Evolutionary conservation across 2,888 invertebrate genomes (phyloP), one percentile per base, ranked within the genome.

Genomic region (Sabellastarte sp.): DNA sequence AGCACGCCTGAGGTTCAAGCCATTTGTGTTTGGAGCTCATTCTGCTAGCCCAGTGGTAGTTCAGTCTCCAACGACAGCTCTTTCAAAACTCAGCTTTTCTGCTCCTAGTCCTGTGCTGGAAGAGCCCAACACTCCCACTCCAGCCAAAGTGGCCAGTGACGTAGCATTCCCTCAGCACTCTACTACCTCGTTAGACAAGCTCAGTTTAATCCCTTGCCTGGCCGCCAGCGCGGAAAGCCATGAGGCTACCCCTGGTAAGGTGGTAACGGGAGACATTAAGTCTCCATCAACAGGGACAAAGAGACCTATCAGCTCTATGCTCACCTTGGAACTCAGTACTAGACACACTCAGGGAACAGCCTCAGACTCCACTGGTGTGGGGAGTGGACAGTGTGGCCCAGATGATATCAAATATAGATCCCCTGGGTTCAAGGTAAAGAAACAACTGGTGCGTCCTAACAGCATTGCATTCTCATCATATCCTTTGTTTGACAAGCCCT

Each of bases 41-140:
- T 57, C 31, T 58, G 31, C 57, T 24, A 33, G 50, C n/a, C 50
- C 56, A 5, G 24, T 50, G 57, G 41, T 66, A 20, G 69, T 80
- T 61, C 78, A 80, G 60, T 84, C 84, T 2, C 85, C 85, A 1
- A 84, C 85, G 32, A 77, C 84, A 41, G 85, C 84, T 24, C 76
- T 85, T 69, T 81, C 85, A 1, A 77, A 79, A 57, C 77, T 85
- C 29, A 82, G 78, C 67, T 84, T 85, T 57, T 63, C 66, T 59
- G 63, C 50, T 30, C 62, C 65, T n/a, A 65, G 61, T 50, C 61
- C 64, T 0, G 51, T 57, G 33, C 29, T 28, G 3, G 60, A 67
- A 32, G 57, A 31, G 20, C 59, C 63, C 29, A 15, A 31, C 3
- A 2, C 28, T 28, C 20, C 59, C 20, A 29, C 58, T 10, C 15